These are phyloP conservation scores for Camponotus vicinus DNA, from an alignment of 1,140 invertebrate genomes.

Conservation along the genomic window DNA sequence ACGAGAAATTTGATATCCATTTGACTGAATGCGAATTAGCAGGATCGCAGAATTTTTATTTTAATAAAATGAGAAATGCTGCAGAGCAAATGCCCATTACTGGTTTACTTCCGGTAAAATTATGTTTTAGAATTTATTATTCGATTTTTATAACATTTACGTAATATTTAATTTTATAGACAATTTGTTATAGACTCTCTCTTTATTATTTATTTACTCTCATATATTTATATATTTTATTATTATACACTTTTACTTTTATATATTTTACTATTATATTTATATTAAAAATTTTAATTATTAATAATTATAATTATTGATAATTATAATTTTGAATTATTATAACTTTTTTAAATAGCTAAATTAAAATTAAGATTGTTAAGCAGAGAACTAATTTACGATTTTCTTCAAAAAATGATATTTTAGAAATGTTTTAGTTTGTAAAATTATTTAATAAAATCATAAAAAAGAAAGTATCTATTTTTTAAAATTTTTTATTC, in stretches of 20 bases:
- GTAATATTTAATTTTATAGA: too few species aligned
- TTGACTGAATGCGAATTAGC: not conserved
- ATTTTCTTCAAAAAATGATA: too few species aligned
- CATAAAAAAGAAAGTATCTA: too few species aligned
- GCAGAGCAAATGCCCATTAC: not conserved
- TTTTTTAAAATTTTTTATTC: too few species aligned
- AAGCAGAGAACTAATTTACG: not conserved
- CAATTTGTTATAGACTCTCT: too few species aligned
- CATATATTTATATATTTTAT: too few species aligned
- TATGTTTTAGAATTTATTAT: not conserved
- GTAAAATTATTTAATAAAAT: too few species aligned
- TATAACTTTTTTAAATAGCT: too few species aligned
- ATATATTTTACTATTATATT: too few species aligned
- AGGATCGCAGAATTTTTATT: slow-evolving; percentile 4
- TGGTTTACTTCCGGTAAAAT: slow-evolving; percentile 24
- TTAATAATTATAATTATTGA: not conserved
- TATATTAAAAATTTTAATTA: not conserved
- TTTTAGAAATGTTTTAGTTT: too few species aligned
- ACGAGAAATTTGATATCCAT: not conserved
- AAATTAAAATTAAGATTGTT: slow-evolving; percentile 1
- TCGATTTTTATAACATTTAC: not conserved
- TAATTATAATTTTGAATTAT: not conserved
- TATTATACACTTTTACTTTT: too few species aligned
- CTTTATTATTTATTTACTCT: too few species aligned
- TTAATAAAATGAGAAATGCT: not conserved